Percentiles rank a stretch among this genome's conserved stretches.
phyloP scores from a whole-genome alignment of 1,140 invertebrate genomes.

The Proctacanthus coquilletti region DNA sequence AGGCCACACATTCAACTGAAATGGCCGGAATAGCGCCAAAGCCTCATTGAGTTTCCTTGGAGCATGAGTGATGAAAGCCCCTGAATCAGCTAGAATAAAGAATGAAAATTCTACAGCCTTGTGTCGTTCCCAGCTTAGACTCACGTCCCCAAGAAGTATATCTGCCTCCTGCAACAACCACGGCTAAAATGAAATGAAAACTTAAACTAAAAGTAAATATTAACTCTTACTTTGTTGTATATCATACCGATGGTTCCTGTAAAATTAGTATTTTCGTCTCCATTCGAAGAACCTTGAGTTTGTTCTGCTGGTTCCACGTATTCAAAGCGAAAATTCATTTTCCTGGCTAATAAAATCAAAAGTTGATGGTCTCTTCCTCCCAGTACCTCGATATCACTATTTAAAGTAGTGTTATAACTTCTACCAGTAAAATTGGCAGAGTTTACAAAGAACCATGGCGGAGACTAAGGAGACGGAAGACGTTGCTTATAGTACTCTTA shows the following conservation, averaged over 20 bases:
- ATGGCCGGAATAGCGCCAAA: slow-evolving; percentile 48
- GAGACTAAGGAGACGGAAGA: too few relatives aligned
- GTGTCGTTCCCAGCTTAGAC: slow-evolving; percentile 47
- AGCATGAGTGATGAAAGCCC: slow-evolving; percentile 52
- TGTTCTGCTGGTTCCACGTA: slow-evolving; percentile 53
- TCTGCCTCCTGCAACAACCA: slow-evolving; percentile 39
- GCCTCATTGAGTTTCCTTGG: slow-evolving; percentile 51
- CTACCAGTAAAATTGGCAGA: slow-evolving; percentile 29
- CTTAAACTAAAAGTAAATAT: background rate
- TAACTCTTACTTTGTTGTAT: slow-evolving; percentile 44
- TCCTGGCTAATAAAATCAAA: slow-evolving; percentile 38
- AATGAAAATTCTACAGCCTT: slow-evolving; percentile 54
- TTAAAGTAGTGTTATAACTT: slow-evolving; percentile 14
- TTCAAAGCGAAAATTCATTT: slow-evolving; percentile 48
- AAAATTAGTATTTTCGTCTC: slow-evolving; percentile 42
- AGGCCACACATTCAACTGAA: slow-evolving; percentile 48
- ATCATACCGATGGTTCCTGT: slow-evolving; percentile 51
- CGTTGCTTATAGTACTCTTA: too few relatives aligned
- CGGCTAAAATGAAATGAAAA: slow-evolving; percentile 4
- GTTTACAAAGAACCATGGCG: slow-evolving; percentile 53
- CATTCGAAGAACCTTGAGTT: slow-evolving; percentile 45
- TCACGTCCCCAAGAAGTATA: slow-evolving; percentile 51
- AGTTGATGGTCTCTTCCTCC: slow-evolving; percentile 52
- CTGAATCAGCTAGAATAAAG: slow-evolving; percentile 50
- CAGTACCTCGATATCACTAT: slow-evolving; percentile 39